Conservation (phyloP, 2,797 vertebrate genomes). For the Coluber constrictor region DNA sequence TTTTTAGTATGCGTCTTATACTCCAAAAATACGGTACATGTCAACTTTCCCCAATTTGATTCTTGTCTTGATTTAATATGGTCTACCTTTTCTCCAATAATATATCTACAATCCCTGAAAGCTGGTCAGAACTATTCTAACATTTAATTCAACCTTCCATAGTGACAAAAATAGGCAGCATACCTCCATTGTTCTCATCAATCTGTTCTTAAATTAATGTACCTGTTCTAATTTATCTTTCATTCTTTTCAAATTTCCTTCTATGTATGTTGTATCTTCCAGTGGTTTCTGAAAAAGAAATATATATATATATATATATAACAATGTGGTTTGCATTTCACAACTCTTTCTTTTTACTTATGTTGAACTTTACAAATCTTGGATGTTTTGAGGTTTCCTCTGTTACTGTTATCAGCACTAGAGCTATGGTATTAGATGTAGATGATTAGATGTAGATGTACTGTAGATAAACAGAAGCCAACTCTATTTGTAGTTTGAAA, state of each 20-base stretch:
- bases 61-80: background rate
- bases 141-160: background rate
- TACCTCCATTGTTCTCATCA: background rate
- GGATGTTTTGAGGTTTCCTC: conserved; percentile 50
- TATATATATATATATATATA: conserved; percentile 35
- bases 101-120: background rate
- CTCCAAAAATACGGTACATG: background rate
- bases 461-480: no score
- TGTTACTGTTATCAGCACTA: conserved; percentile 26
- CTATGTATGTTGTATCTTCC: conserved; percentile 45
- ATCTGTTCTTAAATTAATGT: conserved; percentile 11
- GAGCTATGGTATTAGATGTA: background rate
- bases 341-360: conserved; percentile 26
- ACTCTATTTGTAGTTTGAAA: background rate
- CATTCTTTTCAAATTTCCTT: conserved; percentile 66
- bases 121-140: background rate
- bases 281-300: conserved; percentile 53
- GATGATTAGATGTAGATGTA: background rate
- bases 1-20: no score
- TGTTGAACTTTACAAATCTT: conserved; percentile 8
- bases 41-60: background rate
- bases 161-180: background rate
- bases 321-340: background rate
- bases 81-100: background rate
- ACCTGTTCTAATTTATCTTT: conserved; percentile 73